These are phyloP conservation scores for Ischnura elegans DNA, from an alignment of 2,888 invertebrate genomes.

Conservation along the genomic window DNA sequence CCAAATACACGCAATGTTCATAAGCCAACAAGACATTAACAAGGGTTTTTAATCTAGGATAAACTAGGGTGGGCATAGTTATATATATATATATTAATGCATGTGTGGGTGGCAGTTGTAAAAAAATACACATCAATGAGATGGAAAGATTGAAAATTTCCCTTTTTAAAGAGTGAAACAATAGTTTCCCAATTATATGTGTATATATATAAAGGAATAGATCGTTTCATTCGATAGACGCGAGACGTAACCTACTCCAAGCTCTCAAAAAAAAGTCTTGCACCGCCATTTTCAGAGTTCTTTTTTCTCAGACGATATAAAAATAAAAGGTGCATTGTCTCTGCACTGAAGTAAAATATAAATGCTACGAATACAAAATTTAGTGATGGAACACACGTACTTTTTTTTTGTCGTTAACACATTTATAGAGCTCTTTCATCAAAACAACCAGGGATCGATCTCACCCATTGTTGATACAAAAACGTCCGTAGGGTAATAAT, in stretches of 20 bases:
- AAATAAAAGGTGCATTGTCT: slow-evolving; percentile 57
- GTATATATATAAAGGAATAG: background rate
- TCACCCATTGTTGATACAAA: slow-evolving; percentile 44
- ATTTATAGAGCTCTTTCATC: slow-evolving; percentile 39
- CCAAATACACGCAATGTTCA: background rate
- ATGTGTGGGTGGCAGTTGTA: slow-evolving; percentile 35
- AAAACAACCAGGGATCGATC: background rate
- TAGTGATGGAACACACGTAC: slow-evolving; percentile 54
- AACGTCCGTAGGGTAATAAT: slow-evolving; percentile 6
- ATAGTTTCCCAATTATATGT: slow-evolving; percentile 23
- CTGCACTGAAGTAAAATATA: slow-evolving; percentile 50
- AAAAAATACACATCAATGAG: slow-evolving; percentile 56
- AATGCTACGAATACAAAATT: slow-evolving; percentile 32
- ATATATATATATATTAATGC: too few species aligned
- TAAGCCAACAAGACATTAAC: background rate
- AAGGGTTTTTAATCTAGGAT: slow-evolving; percentile 33
- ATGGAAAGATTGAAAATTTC: slow-evolving; percentile 34
- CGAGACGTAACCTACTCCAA: background rate
- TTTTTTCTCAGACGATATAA: slow-evolving; percentile 53
- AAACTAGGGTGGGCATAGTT: slow-evolving; percentile 26
- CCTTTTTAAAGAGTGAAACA: background rate
- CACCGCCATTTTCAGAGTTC: slow-evolving; percentile 41
- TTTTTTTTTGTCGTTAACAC: background rate
- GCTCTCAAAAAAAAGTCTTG: slow-evolving; percentile 25
- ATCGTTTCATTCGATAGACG: slow-evolving; percentile 29